A percentile compares a stretch with the other conserved stretches of the same genome.
phyloP scores from a whole-genome alignment of 2,888 invertebrate species.

The Lutraria lutraria region DNA sequence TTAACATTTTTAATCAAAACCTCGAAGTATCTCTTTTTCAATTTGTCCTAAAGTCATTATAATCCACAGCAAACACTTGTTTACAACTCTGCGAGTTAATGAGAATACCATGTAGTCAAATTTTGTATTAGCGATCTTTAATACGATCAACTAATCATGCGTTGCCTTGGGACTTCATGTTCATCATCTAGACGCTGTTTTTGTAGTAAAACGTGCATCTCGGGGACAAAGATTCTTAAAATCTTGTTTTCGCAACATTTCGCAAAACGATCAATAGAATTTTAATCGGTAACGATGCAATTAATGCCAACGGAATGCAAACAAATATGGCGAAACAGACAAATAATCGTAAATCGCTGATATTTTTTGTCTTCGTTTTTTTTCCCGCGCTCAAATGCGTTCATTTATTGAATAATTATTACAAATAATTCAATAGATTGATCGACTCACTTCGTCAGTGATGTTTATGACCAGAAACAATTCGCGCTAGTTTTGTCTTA shows the following conservation, averaged over 20 bases:
- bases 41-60: neutral
- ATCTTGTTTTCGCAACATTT: slow-evolving; percentile 3
- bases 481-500: too few species aligned
- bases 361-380: neutral
- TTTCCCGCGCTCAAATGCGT: neutral
- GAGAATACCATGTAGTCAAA: neutral
- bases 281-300: slow-evolving; percentile 22
- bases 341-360: neutral
- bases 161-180: neutral
- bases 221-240: neutral
- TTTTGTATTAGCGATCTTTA: neutral
- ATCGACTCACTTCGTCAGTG: neutral
- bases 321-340: neutral
- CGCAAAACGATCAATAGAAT: neutral
- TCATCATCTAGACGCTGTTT: slow-evolving; percentile 12
- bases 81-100: neutral
- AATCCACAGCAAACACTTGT: slow-evolving; percentile 7
- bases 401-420: neutral
- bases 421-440: neutral
- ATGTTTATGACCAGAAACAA: too few species aligned
- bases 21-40: neutral
- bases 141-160: neutral
- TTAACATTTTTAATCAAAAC: neutral
- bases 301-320: neutral
- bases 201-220: neutral